Conservation (phyloP, 2,113 vertebrate species). For the Bothrops jararaca region DNA sequence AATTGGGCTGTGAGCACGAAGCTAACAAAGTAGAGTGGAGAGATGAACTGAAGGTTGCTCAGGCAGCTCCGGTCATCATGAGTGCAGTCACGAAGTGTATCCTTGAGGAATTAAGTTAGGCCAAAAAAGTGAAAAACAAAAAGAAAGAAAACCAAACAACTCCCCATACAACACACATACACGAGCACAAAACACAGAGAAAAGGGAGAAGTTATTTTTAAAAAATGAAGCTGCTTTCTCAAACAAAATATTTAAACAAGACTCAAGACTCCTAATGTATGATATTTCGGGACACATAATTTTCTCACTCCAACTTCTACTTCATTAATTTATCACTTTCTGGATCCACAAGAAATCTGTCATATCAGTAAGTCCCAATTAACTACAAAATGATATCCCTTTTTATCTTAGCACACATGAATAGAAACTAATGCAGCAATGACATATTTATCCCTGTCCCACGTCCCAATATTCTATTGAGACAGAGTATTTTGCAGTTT, state of each 20-base stretch:
- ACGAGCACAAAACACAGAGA: conserved; percentile 28
- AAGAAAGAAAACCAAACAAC: conserved; percentile 9
- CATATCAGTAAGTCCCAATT: not conserved
- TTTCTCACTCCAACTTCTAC: not conserved
- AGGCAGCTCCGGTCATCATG: conserved; percentile 92
- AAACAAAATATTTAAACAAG: conserved; percentile 2
- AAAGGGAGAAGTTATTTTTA: conserved; percentile 50
- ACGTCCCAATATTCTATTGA: not conserved
- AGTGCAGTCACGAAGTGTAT: conserved; percentile 94
- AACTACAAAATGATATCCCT: not conserved
- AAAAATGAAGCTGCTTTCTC: conserved; percentile 44
- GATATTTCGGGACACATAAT: not conserved
- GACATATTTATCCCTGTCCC: not conserved
- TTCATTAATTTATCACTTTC: not conserved
- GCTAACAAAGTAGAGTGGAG: conserved; percentile 98
- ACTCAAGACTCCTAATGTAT: not conserved
- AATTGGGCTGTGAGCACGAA: conserved; percentile 99
- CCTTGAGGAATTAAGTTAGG: conserved; percentile 70
- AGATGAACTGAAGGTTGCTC: conserved; percentile 90
- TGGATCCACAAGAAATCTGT: not conserved
- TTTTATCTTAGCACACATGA: not conserved
- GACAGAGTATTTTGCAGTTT: not conserved
- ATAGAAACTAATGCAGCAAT: not conserved
- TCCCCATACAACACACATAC: not conserved
- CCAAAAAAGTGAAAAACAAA: conserved; percentile 12